Conservation (phyloP, 2,797 vertebrate genomes). For the Eospalax fontanierii region DNA sequence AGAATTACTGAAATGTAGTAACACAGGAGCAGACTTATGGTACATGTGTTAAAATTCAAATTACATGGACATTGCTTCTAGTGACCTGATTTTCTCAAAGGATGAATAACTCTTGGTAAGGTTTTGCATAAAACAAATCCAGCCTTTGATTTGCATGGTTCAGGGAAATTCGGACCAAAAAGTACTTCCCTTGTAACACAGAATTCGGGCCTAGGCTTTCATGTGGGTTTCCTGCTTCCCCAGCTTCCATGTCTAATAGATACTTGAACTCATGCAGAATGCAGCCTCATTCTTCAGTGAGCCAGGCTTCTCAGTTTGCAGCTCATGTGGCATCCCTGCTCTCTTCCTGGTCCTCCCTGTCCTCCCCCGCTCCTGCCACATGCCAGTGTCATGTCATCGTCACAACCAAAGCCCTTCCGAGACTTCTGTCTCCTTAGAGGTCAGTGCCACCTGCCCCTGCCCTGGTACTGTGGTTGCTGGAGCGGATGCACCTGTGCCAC, state of each 20-base stretch:
- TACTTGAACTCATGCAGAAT: slow-evolving; percentile 11
- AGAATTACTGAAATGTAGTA: background rate
- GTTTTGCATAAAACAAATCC: background rate
- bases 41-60: slow-evolving; percentile 22
- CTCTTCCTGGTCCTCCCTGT: background rate
- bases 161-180: slow-evolving; percentile 32
- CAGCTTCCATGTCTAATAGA: background rate
- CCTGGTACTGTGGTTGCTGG: background rate
- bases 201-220: background rate
- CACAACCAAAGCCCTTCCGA: background rate
- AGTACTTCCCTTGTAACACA: background rate
- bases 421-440: slow-evolving; percentile 8
- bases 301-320: background rate
- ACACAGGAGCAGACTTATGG: background rate
- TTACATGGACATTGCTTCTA: background rate
- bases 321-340: background rate
- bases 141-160: background rate
- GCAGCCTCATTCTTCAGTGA: background rate
- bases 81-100: slow-evolving; percentile 45
- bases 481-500: background rate
- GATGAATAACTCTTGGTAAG: background rate
- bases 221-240: background rate
- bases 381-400: background rate
- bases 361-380: no score
- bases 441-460: background rate